A percentile compares a stretch with the other conserved stretches of the same genome.
These are phyloP conservation scores for Lutjanus erythropterus DNA, from an alignment of 2,113 vertebrate species.

Conservation along the genomic window DNA sequence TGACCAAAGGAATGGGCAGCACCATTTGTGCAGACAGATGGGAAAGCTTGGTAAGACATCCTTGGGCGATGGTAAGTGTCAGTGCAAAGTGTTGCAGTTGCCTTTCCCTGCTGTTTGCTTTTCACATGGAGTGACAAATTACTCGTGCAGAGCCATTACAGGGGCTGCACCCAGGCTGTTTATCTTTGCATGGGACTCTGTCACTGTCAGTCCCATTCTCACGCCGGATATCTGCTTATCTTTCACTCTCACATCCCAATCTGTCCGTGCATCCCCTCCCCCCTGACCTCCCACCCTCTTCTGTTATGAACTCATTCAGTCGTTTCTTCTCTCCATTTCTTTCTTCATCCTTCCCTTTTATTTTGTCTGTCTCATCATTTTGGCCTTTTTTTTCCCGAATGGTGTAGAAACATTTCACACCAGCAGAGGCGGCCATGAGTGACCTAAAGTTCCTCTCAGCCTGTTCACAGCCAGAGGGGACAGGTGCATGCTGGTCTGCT, in stretches of 20 bases:
- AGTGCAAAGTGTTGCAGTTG: conserved; percentile 45
- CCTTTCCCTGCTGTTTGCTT: conserved; percentile 69
- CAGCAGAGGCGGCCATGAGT: not conserved
- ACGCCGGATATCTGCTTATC: conserved; percentile 62
- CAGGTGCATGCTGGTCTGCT: conserved; percentile 65
- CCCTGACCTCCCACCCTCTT: not conserved
- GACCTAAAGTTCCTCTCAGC: conserved; percentile 5
- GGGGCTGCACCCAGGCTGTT: conserved; percentile 55
- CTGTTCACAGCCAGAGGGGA: conserved; percentile 59
- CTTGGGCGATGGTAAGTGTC: conserved; percentile 66
- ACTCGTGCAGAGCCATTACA: conserved; percentile 70
- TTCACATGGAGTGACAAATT: conserved; percentile 77
- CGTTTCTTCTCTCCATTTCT: conserved; percentile 50
- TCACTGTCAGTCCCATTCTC: conserved; percentile 67
- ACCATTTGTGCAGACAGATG: conserved; percentile 48
- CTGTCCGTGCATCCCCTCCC: not conserved
- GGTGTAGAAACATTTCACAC: not conserved
- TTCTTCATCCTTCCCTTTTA: not conserved
- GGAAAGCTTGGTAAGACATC: conserved; percentile 47
- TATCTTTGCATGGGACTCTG: conserved; percentile 68
- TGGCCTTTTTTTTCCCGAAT: not conserved
- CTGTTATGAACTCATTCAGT: conserved; percentile 66
- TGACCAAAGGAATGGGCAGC: conserved; percentile 39
- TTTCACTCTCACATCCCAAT: conserved; percentile 35
- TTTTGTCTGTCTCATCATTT: not conserved